Evolutionary conservation across 2,113 vertebrate species (phyloP).

Genomic region (Acinonyx jubatus): DNA sequence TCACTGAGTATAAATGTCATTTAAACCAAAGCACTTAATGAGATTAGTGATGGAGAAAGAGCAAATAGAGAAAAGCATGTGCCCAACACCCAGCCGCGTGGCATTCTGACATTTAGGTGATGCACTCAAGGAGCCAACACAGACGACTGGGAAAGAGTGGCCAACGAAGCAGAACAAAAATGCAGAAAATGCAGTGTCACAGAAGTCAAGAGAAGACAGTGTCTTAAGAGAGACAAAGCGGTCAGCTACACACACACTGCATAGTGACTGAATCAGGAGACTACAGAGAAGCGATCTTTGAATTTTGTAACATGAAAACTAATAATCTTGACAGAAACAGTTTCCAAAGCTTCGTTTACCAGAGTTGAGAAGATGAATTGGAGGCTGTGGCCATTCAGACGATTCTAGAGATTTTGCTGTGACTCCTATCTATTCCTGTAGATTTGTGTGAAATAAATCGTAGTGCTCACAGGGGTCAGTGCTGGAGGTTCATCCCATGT

Average conservation of each 20-base stretch:
- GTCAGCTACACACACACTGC: not conserved
- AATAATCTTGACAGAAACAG: not conserved
- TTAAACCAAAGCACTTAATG: not conserved
- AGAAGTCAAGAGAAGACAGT: not conserved
- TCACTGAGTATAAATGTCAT: not conserved
- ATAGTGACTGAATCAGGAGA: not conserved
- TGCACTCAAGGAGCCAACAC: not conserved
- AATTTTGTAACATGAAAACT: not conserved
- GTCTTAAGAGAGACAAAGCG: not conserved
- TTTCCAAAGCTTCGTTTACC: not conserved
- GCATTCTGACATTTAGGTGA: not conserved
- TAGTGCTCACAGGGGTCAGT: not conserved
- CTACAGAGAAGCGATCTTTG: not conserved
- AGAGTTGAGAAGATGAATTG: not conserved
- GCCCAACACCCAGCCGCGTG: not conserved
- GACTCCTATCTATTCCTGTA: not conserved
- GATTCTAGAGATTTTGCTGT: not conserved
- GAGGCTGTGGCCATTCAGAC: not conserved
- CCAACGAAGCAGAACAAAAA: not conserved
- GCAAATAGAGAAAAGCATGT: not conserved
- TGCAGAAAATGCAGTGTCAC: not conserved
- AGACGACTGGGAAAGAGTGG: not conserved
- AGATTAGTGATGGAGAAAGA: not conserved
- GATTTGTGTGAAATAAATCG: not conserved
- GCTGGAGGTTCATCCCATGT: not conserved